Evolutionary conservation across 2,888 invertebrate genomes (phyloP).

Genomic region (Palloptera scutellata): DNA sequence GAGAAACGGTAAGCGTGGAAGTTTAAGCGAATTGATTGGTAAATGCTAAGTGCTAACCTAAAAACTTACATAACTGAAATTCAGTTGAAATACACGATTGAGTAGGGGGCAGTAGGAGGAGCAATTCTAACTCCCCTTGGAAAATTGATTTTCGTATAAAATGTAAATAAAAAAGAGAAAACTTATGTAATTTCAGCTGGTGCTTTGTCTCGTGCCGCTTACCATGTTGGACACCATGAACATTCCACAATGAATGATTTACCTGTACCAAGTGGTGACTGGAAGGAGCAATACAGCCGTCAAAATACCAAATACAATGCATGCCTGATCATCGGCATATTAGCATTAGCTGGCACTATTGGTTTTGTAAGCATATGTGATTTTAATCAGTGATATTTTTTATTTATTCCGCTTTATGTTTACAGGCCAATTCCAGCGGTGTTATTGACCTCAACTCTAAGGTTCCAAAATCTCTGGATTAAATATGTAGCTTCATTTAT

Average conservation of each 20-base stretch:
- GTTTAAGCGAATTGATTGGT: neutral
- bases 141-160: neutral
- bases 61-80: slow-evolving; percentile 58
- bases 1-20: slow-evolving; percentile 53
- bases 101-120: neutral
- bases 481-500: slow-evolving; percentile 42
- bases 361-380: slow-evolving; percentile 53
- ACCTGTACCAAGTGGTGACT: slow-evolving; percentile 79
- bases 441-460: slow-evolving; percentile 71
- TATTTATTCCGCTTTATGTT: slow-evolving; percentile 36
- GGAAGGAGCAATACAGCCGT: slow-evolving; percentile 74
- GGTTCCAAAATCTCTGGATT: slow-evolving; percentile 70
- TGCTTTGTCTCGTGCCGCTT: slow-evolving; percentile 58
- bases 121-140: neutral
- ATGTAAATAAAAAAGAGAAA: neutral
- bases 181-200: slow-evolving; percentile 46
- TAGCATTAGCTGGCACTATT: slow-evolving; percentile 62
- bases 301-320: slow-evolving; percentile 76
- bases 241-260: slow-evolving; percentile 75
- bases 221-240: slow-evolving; percentile 52
- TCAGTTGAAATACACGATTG: neutral
- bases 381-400: neutral
- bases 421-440: slow-evolving; percentile 71
- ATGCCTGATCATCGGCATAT: slow-evolving; percentile 70
- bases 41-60: slow-evolving; percentile 45